Evolutionary conservation across 2,888 invertebrate species (phyloP), one percentile per base, ranked within the genome.

Genomic region (Volucella zonaria): DNA sequence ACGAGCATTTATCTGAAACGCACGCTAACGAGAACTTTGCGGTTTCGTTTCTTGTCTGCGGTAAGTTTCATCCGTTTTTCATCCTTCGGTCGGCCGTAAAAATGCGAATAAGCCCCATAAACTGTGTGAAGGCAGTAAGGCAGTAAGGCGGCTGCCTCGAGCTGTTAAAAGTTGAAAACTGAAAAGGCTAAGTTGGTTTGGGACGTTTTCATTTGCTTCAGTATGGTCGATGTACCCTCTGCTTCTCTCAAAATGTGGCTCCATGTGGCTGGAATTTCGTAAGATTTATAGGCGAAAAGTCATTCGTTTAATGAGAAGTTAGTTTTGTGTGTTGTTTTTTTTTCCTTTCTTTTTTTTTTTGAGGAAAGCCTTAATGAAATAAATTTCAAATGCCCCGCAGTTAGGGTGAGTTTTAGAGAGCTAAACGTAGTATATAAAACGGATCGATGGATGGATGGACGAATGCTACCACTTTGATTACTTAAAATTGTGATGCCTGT

Each of bases 241-340:
- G 6, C 1, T 31, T 31, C 31, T 38, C 45, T 38, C 61, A 56
- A 40, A 45, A 47, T 54, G 59, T 59, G 31, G 59, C 54, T 54
- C 62, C 62, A 62, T 18, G 18, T 18, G 18, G 18, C 18, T 56
- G 61, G 47, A 54, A 42, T 77, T 62, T 31, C 42, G 40, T 56
- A 40, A 68, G 68, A 77, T 77, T 77, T 77, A 77, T 77, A 70
- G 77, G 68, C 70, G 70, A 77, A 77, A 70, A 77, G 70, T 77
- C 77, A 62, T 77, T 77, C 70, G 62, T 70, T 62, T 70, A 77
- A 77, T 77, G 62, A 15, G 77, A 77, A 77, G 56, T 70, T 77
- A 77, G 70, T 70, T 68, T 45, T 18, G 68, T 70, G 54, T 77
- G 62, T 77, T 31, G 31, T 31, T 31, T 4, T 31, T 31, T 31